Evolutionary conservation across 2,113 vertebrate species (phyloP).

Genomic region (Salvelinus alpinus): DNA sequence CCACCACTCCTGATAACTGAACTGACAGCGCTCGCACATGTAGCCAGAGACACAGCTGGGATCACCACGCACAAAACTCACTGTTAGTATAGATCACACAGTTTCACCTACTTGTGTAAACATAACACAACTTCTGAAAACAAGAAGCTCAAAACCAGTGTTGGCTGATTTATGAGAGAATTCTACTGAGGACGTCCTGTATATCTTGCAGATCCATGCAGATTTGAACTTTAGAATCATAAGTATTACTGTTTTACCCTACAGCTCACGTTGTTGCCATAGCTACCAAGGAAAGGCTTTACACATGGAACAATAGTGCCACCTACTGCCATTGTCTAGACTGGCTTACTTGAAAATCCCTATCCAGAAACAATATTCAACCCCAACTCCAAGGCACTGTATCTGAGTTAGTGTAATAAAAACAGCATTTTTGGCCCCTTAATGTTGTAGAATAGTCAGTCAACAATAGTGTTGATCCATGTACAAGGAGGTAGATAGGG

Average conservation of each 20-base stretch:
- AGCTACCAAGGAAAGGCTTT: neutral
- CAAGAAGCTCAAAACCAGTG: too few species aligned
- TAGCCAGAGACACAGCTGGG: slow-evolving; percentile 82
- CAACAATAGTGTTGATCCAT: too few species aligned
- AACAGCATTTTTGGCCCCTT: neutral
- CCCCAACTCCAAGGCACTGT: too few species aligned
- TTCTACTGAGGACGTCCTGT: too few species aligned
- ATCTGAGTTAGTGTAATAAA: slow-evolving; percentile 16
- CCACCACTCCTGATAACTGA: slow-evolving; percentile 88
- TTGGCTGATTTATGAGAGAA: too few species aligned
- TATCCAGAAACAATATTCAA: neutral
- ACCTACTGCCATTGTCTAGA: slow-evolving; percentile 52
- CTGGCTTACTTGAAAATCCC: neutral
- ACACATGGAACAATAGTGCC: slow-evolving; percentile 57
- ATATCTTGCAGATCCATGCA: too few species aligned
- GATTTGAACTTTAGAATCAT: too few species aligned
- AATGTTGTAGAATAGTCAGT: neutral
- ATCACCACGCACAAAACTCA: slow-evolving; percentile 11
- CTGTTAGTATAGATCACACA: too few species aligned
- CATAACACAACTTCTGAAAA: too few species aligned
- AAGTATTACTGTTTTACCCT: too few species aligned
- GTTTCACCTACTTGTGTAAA: too few species aligned
- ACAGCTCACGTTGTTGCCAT: neutral
- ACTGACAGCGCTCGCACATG: slow-evolving; percentile 85
- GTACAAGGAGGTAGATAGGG: neutral